These are phyloP conservation scores for Dolichallabes microphthalmus DNA, from an alignment of 2,113 vertebrate genomes.

Conservation along the genomic window DNA sequence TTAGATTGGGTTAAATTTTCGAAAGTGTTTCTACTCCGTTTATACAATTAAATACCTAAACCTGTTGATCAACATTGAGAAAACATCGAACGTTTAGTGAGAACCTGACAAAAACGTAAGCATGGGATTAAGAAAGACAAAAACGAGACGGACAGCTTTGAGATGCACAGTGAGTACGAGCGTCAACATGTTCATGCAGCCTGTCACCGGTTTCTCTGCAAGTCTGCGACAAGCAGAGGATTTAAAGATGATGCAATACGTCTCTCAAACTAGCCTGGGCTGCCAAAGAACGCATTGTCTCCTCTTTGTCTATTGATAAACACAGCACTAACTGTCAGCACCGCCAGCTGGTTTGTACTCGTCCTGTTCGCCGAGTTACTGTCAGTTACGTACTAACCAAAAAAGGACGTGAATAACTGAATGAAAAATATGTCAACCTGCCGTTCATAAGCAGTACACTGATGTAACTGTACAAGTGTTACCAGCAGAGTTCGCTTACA, in stretches of 20 bases:
- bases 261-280: background rate
- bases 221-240: conserved; percentile 11
- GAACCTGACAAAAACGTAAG: background rate
- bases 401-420: background rate
- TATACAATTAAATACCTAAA: background rate
- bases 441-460: background rate
- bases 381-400: background rate
- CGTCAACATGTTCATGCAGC: background rate
- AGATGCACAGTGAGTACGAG: background rate
- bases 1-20: background rate
- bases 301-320: conserved; percentile 26
- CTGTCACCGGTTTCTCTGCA: conserved; percentile 15
- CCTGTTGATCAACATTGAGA: background rate
- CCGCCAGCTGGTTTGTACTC: background rate
- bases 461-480: background rate
- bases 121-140: background rate
- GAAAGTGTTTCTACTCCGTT: background rate
- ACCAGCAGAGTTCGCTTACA: background rate
- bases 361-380: background rate
- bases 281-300: conserved; percentile 9
- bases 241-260: conserved; percentile 30
- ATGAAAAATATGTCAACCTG: background rate
- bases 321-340: background rate
- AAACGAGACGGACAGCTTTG: background rate
- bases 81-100: background rate